Evolutionary conservation across 1,140 invertebrate genomes (phyloP).

Genomic region (Dolichoris vasculosae): DNA sequence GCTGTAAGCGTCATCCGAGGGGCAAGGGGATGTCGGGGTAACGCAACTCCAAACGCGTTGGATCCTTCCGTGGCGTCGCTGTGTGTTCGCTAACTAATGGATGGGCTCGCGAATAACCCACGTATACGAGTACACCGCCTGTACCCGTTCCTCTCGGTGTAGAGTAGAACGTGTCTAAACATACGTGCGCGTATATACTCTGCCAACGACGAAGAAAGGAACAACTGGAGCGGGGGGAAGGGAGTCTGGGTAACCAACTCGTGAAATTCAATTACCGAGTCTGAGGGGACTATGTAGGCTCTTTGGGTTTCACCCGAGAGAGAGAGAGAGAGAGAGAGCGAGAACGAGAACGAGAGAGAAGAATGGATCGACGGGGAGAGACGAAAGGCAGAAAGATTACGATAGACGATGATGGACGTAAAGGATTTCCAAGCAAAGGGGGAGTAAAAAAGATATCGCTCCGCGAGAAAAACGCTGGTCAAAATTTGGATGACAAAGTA

Average conservation of each 20-base stretch:
- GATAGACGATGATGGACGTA: constrained; percentile 27
- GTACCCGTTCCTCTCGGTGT: not conserved
- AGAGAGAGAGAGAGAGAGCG: constrained; percentile 49
- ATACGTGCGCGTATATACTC: not conserved
- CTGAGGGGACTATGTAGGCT: constrained; percentile 62
- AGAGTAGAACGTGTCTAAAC: not conserved
- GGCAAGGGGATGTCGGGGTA: not conserved
- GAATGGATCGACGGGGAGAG: constrained; percentile 22
- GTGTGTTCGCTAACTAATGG: not conserved
- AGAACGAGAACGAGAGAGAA: constrained; percentile 51
- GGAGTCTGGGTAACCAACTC: constrained; percentile 72
- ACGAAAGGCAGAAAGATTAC: constrained; percentile 20
- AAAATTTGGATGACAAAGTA: constrained; percentile 66
- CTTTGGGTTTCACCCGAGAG: not conserved
- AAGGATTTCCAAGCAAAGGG: constrained; percentile 20
- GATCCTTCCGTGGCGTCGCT: not conserved
- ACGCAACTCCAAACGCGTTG: not conserved
- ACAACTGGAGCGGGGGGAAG: constrained; percentile 20
- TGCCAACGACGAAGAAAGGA: not conserved
- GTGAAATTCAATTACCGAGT: constrained; percentile 75
- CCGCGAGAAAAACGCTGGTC: constrained; percentile 47
- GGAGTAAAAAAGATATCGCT: not conserved
- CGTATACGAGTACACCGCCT: not conserved
- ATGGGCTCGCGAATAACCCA: not conserved
- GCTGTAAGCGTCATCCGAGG: constrained; percentile 10